phyloP scores from a whole-genome alignment of 2,113 vertebrate species.

The Phainopepla nitens region DNA sequence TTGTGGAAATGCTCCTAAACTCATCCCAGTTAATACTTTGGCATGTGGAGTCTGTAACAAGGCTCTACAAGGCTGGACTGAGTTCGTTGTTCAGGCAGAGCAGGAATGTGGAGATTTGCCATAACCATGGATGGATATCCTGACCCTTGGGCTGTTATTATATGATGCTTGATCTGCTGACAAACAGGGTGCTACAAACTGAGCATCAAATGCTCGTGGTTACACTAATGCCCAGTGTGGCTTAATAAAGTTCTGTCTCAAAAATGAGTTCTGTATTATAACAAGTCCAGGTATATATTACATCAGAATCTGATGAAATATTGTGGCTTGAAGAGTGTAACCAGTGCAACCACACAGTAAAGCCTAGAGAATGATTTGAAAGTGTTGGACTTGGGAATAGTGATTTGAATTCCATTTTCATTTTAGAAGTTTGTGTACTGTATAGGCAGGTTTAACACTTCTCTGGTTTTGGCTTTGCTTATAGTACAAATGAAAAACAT shows the following conservation, averaged over 20 bases:
- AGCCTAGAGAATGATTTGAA: neutral
- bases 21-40: neutral
- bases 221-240: neutral
- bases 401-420: neutral
- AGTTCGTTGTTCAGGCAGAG: neutral
- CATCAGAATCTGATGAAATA: neutral
- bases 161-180: neutral
- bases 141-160: neutral
- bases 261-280: neutral
- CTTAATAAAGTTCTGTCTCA: neutral
- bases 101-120: neutral
- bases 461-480: neutral
- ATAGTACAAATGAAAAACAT: neutral
- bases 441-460: neutral
- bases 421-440: neutral
- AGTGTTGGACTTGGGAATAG: neutral
- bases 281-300: neutral
- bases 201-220: fast-evolving
- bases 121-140: neutral
- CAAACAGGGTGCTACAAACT: neutral
- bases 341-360: neutral
- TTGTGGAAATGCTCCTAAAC: neutral
- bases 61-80: neutral
- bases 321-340: neutral
- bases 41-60: neutral